phyloP scores from a whole-genome alignment of 2,888 invertebrate species.

The Rhamnusium bicolor region DNA sequence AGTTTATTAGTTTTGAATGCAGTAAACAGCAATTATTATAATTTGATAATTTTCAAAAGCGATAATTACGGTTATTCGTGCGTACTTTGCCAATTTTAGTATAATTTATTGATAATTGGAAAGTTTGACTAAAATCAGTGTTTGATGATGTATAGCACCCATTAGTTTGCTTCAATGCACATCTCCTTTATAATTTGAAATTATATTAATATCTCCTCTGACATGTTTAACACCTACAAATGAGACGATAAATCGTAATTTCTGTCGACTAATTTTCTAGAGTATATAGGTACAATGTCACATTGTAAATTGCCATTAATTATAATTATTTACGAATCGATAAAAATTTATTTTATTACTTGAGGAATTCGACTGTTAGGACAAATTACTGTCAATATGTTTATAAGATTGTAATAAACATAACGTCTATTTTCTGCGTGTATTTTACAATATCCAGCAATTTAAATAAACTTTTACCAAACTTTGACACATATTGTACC shows the following conservation, averaged over 20 bases:
- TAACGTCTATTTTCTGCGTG: too few species aligned
- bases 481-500: too few species aligned
- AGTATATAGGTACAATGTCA: background rate
- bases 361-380: background rate
- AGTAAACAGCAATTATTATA: background rate
- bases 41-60: background rate
- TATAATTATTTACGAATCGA: background rate
- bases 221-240: constrained; percentile 23
- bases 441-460: too few species aligned
- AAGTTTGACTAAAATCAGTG: background rate
- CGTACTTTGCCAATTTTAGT: background rate
- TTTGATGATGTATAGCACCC: constrained; percentile 10
- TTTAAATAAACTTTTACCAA: too few species aligned
- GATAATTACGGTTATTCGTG: background rate
- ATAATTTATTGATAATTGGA: background rate
- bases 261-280: constrained; percentile 27
- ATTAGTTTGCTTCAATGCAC: constrained; percentile 11
- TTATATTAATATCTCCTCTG: constrained; percentile 26
- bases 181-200: constrained; percentile 7
- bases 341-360: background rate
- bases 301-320: background rate
- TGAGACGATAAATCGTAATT: constrained; percentile 24
- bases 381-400: background rate
- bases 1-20: background rate
- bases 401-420: background rate